These are phyloP conservation scores for Lagria hirta DNA, from an alignment of 2,888 invertebrate genomes.

Conservation along the genomic window DNA sequence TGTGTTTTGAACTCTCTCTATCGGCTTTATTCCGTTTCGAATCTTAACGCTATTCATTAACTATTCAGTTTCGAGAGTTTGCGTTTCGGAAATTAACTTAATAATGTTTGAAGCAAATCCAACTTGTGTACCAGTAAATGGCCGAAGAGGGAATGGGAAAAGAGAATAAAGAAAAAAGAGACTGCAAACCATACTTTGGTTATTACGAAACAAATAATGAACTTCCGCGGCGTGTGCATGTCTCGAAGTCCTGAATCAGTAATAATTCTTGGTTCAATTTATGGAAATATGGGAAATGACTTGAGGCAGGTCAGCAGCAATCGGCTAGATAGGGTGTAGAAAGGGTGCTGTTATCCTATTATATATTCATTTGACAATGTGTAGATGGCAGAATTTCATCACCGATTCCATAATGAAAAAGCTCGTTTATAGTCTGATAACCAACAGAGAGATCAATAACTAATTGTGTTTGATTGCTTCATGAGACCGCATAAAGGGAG, in stretches of 20 bases:
- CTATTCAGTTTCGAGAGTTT: conserved; percentile 5
- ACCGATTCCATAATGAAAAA: conserved; percentile 7
- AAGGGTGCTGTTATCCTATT: conserved; percentile 12
- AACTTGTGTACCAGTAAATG: conserved; percentile 5
- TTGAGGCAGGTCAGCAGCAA: conserved; percentile 18
- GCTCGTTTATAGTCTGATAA: conserved; percentile 10
- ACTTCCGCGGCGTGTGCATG: too few species aligned
- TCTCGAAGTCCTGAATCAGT: neutral
- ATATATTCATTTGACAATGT: conserved; percentile 10
- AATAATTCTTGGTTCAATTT: conserved; percentile 6
- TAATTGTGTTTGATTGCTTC: too few species aligned
- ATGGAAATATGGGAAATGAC: conserved; percentile 6
- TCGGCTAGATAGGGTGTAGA: conserved; percentile 3
- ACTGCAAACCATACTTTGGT: neutral
- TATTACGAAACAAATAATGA: conserved; percentile 1
- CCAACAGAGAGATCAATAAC: conserved; percentile 13
- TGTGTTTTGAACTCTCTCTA: too few species aligned
- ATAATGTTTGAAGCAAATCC: conserved; percentile 4
- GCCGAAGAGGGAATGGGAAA: conserved; percentile 2
- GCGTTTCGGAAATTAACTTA: conserved; percentile 14
- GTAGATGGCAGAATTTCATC: conserved; percentile 7
- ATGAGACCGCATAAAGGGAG: too few species aligned
- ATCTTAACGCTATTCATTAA: conserved; percentile 18
- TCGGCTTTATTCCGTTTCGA: too few species aligned
- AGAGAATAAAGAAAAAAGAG: too few species aligned